Percentiles rank a stretch among this genome's conserved stretches.
Evolutionary conservation across 1,140 invertebrate genomes (phyloP).

Genomic region (Drosophila auraria): DNA sequence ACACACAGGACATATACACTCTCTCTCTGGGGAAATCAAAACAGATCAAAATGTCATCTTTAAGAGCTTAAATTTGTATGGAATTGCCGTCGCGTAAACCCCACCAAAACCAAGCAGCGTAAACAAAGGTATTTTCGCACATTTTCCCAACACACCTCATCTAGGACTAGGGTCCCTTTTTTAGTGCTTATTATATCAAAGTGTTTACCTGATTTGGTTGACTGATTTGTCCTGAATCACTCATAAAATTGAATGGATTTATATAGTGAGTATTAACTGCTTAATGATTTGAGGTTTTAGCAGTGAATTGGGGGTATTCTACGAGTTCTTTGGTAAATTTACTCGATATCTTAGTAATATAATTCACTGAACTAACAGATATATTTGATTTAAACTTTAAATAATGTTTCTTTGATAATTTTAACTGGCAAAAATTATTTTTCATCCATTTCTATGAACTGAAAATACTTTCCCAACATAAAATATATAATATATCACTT

Average conservation of each 20-base stretch:
- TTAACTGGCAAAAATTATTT: neutral
- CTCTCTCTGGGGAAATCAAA: conserved; percentile 79
- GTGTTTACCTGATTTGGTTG: conserved; percentile 66
- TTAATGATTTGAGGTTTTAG: neutral
- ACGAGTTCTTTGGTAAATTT: neutral
- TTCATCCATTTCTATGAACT: neutral
- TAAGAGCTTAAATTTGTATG: conserved; percentile 85
- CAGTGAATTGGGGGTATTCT: neutral
- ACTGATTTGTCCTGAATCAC: conserved; percentile 47
- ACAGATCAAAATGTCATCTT: conserved; percentile 85
- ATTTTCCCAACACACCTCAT: conserved; percentile 10
- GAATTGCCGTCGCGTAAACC: conserved; percentile 71
- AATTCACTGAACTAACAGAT: too few relatives aligned
- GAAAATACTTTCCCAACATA: neutral
- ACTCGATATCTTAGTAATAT: neutral
- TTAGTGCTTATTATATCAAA: conserved; percentile 57
- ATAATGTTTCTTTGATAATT: neutral
- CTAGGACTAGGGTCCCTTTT: conserved; percentile 28
- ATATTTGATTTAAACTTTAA: neutral
- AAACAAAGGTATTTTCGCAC: conserved; percentile 56
- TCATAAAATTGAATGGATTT: conserved; percentile 27
- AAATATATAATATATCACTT: neutral
- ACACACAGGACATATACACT: conserved; percentile 27
- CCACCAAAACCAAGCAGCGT: conserved; percentile 29
- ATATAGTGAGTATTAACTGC: conserved; percentile 7